These are phyloP conservation scores for Trachelus tabidus DNA, from an alignment of 2,888 invertebrate species.

Conservation along the genomic window DNA sequence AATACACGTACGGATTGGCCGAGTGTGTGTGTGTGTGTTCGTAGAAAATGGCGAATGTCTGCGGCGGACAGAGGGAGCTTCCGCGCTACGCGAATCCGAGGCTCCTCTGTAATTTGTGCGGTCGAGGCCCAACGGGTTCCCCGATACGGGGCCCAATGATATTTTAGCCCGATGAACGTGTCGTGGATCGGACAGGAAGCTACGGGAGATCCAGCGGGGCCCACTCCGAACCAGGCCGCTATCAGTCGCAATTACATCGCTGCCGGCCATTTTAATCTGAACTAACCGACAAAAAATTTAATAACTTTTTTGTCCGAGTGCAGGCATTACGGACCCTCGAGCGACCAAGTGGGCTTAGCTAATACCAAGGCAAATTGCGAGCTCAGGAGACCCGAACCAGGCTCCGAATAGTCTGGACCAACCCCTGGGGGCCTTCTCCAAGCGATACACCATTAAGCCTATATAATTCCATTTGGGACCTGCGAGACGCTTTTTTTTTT, in stretches of 20 bases:
- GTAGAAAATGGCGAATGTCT: background rate
- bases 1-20: too few species aligned
- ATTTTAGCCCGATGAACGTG: slow-evolving; percentile 26
- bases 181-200: background rate
- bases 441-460: background rate
- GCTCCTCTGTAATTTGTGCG: slow-evolving; percentile 60
- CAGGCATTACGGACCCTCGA: background rate
- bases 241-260: slow-evolving; percentile 50
- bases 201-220: background rate
- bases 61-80: slow-evolving; percentile 25
- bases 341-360: slow-evolving; percentile 5
- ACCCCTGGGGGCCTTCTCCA: background rate
- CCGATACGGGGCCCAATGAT: slow-evolving; percentile 32
- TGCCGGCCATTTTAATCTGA: slow-evolving; percentile 46
- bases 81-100: slow-evolving; percentile 42
- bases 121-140: slow-evolving; percentile 51
- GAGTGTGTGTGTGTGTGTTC: background rate
- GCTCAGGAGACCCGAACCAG: background rate
- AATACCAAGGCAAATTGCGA: slow-evolving; percentile 2
- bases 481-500: background rate
- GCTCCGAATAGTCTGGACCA: background rate
- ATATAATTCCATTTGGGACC: background rate
- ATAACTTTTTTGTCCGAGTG: slow-evolving; percentile 40
- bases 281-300: slow-evolving; percentile 44
- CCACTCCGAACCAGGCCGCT: slow-evolving; percentile 19